Evolutionary conservation across 2,888 invertebrate genomes (phyloP), one percentile per base, ranked within the genome.

Genomic region (Athripsodes cinereus): DNA sequence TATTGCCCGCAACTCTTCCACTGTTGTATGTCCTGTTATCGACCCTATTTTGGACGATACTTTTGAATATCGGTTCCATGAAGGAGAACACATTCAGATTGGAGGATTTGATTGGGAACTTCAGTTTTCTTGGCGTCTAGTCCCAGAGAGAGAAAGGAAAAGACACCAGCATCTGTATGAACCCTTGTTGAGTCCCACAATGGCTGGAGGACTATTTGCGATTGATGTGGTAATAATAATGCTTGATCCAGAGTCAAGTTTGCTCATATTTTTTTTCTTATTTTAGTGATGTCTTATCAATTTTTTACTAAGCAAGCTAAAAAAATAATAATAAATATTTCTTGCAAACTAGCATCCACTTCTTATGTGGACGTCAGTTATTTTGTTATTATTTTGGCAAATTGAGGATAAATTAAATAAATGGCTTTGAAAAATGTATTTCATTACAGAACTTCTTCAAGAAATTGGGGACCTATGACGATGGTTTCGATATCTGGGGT

Each of bases 401-500:
- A n/a, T n/a, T n/a, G n/a, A n/a, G n/a, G n/a, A n/a, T n/a, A n/a
- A n/a, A n/a, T n/a, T n/a, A n/a, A n/a, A n/a, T n/a, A n/a, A n/a
- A n/a, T n/a, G n/a, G n/a, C n/a, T n/a, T n/a, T n/a, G n/a, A n/a
- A n/a, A n/a, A n/a, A n/a, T n/a, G n/a, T n/a, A n/a, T n/a, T n/a
- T n/a, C n/a, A n/a, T n/a, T n/a, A n/a, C 50, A 70, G 71, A 78
- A 79, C 62, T 99, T 96, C 76, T 99, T 99, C 73, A 93, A 96
- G 73, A 84, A 84, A 64, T 81, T 99, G 35, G 99, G 99, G 55
- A 94, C 96, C 26, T 99, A 99, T 72, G 99, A 99, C 75, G 92
- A 94, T 52, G 99, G 97, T 13, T 99, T 99, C 74, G 99, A 99
- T 73, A 99, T 99, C 68, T 99, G 99, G 99, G 99, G 99, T 62